These are phyloP conservation scores for Monochamus alternatus DNA, from an alignment of 2,888 invertebrate genomes.

Conservation along the genomic window DNA sequence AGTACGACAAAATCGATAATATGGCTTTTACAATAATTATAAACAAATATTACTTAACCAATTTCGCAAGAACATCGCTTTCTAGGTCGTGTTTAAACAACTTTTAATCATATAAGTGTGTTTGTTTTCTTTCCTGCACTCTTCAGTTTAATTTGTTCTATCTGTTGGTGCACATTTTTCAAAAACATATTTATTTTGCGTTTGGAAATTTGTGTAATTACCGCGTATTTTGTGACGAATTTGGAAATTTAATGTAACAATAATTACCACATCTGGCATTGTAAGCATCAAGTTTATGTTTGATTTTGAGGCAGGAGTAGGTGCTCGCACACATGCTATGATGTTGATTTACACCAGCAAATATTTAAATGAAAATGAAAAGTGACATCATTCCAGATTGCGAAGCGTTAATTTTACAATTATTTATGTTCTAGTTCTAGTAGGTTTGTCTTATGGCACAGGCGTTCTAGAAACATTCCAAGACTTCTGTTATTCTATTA, in stretches of 20 bases:
- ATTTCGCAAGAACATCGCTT: slow-evolving; percentile 3
- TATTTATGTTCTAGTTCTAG: neutral
- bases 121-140: neutral
- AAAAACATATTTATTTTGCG: slow-evolving; percentile 10
- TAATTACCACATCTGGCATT: neutral
- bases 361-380: neutral
- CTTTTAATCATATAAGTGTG: slow-evolving; percentile 11
- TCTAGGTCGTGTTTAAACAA: slow-evolving; percentile 13
- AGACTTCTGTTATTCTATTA: too few relatives aligned
- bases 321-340: neutral
- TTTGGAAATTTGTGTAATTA: slow-evolving; percentile 2
- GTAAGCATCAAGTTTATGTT: neutral
- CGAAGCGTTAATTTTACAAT: neutral
- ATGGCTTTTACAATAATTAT: neutral
- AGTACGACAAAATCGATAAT: neutral
- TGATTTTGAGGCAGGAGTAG: neutral
- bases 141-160: slow-evolving; percentile 6
- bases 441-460: neutral
- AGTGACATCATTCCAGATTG: neutral
- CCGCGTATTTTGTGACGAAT: neutral
- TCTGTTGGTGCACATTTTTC: slow-evolving; percentile 9
- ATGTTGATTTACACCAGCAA: neutral
- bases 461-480: neutral
- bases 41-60: slow-evolving; percentile 19
- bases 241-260: neutral